Percentiles rank a stretch among this genome's conserved stretches.
Conservation (phyloP, 2,888 invertebrate species). For the Hyppa rectilinea region DNA sequence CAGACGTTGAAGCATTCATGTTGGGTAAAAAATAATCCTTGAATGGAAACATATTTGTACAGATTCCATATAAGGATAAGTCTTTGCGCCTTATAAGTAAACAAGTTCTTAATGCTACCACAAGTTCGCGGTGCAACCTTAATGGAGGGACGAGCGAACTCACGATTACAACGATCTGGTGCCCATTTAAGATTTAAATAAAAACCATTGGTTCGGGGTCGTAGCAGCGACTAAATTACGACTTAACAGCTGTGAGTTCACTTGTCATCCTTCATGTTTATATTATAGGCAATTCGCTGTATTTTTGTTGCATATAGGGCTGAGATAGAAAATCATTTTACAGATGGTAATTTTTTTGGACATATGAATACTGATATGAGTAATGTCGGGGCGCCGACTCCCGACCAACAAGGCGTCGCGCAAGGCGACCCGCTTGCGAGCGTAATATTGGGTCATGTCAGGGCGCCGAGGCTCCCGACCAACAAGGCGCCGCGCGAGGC, state of each 20-base stretch:
- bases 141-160: constrained; percentile 80
- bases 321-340: constrained; percentile 31
- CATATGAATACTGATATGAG: no score
- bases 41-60: constrained; percentile 84
- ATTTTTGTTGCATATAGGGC: constrained; percentile 36
- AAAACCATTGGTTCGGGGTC: constrained; percentile 70
- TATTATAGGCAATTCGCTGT: constrained; percentile 75
- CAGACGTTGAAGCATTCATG: constrained; percentile 66
- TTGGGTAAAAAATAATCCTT: constrained; percentile 81
- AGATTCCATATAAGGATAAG: constrained; percentile 79
- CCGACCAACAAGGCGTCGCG: constrained; percentile 66
- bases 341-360: constrained; percentile 16
- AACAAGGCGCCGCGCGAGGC: constrained; percentile 68
- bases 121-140: constrained; percentile 85
- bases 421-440: constrained; percentile 71
- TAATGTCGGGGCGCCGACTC: constrained; percentile 53
- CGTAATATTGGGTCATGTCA: constrained; percentile 65
- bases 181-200: constrained; percentile 74
- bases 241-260: constrained; percentile 68
- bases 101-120: constrained; percentile 83
- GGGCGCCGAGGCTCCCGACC: constrained; percentile 60
- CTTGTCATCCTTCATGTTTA: constrained; percentile 67
- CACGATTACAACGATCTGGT: constrained; percentile 69
- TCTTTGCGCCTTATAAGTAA: constrained; percentile 87
- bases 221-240: constrained; percentile 53